Evolutionary conservation across 1,140 invertebrate genomes (phyloP).

Genomic region (Drosophila prosaltans): DNA sequence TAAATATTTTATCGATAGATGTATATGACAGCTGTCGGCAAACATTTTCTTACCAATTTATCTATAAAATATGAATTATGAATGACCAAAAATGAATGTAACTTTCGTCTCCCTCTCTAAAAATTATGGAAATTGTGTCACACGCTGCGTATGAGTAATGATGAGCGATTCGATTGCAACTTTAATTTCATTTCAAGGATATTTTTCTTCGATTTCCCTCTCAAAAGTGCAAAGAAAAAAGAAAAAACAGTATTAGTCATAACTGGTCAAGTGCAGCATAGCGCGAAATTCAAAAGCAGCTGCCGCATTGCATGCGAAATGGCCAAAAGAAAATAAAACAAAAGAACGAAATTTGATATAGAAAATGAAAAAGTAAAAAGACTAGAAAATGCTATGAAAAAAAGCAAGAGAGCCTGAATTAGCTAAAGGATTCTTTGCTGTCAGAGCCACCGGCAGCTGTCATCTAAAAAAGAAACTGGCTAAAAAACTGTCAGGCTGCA

Average conservation of each 20-base stretch:
- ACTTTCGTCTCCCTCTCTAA: background rate
- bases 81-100: constrained; percentile 24
- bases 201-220: constrained; percentile 26
- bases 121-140: constrained; percentile 60
- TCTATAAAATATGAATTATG: constrained; percentile 68
- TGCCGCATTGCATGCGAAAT: constrained; percentile 67
- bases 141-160: constrained; percentile 76
- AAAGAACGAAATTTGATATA: background rate
- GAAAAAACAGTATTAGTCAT: constrained; percentile 53
- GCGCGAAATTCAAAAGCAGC: constrained; percentile 79
- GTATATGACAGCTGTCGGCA: constrained; percentile 68
- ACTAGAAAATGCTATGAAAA: constrained; percentile 1
- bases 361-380: background rate
- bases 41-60: constrained; percentile 60
- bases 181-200: constrained; percentile 58
- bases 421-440: constrained; percentile 52
- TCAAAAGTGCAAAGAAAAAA: constrained; percentile 16
- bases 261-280: constrained; percentile 69
- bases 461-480: constrained; percentile 62
- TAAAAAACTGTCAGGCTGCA: constrained; percentile 73
- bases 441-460: constrained; percentile 45
- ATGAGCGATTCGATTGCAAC: constrained; percentile 41
- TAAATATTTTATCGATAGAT: constrained; percentile 67
- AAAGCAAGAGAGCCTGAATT: constrained; percentile 64
- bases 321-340: constrained; percentile 31